phyloP scores from a whole-genome alignment of 2,797 vertebrate species.

The Peromyscus aztecus region DNA sequence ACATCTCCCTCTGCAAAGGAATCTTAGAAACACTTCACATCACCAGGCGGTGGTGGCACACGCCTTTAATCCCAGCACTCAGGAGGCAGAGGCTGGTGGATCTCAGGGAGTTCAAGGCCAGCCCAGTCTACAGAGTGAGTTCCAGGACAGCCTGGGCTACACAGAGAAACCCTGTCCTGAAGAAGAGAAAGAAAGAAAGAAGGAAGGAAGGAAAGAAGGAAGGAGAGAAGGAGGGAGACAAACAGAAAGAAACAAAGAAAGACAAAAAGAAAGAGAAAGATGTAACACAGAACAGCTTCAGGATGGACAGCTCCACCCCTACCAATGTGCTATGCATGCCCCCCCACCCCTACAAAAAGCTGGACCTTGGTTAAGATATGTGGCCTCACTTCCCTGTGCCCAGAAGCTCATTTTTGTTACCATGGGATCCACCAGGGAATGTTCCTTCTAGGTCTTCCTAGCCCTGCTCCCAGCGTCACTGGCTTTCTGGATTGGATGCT shows the following conservation, averaged over 20 bases:
- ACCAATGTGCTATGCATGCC: not conserved
- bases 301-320: not conserved
- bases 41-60: not conserved
- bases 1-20: not conserved
- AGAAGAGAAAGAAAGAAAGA: too few relatives aligned
- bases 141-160: not conserved
- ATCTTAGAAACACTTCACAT: not conserved
- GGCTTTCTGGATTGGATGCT: not conserved
- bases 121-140: too few relatives aligned
- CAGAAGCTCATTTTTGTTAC: not conserved
- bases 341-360: not conserved
- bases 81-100: not conserved
- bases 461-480: not conserved
- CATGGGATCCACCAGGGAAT: not conserved
- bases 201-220: too few relatives aligned
- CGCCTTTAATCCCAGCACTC: not conserved
- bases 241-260: too few relatives aligned
- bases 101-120: too few relatives aligned
- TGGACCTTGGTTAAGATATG: not conserved
- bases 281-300: not conserved
- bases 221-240: too few relatives aligned
- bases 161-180: not conserved
- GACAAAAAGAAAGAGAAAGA: too few relatives aligned
- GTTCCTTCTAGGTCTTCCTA: not conserved
- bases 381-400: not conserved